phyloP scores from a whole-genome alignment of 2,113 vertebrate species.

The Noturus placidus region DNA sequence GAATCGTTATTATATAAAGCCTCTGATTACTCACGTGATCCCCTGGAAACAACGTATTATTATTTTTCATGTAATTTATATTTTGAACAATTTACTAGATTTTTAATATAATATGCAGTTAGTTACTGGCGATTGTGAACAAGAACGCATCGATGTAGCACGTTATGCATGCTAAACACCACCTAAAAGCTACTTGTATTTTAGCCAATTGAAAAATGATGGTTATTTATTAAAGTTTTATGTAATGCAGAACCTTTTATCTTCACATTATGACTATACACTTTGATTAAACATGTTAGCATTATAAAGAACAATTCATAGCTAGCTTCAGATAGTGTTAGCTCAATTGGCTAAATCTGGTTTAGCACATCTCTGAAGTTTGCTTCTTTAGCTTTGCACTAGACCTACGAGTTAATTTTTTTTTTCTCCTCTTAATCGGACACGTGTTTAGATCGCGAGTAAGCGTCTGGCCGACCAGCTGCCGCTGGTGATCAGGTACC shows the following conservation, averaged over 20 bases:
- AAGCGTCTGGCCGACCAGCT: constrained; percentile 80
- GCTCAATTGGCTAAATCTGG: not conserved
- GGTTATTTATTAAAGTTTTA: not conserved
- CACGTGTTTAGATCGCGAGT: constrained; percentile 72
- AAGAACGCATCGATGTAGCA: not conserved
- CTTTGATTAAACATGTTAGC: not conserved
- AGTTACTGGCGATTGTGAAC: too few species aligned
- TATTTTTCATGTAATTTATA: too few species aligned
- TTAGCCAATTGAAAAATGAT: not conserved
- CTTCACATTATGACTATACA: too few species aligned
- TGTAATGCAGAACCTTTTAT: too few species aligned
- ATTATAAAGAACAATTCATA: not conserved
- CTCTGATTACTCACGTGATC: too few species aligned
- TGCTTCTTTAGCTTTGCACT: not conserved
- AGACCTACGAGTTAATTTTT: not conserved
- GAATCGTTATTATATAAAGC: too few species aligned
- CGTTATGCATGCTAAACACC: not conserved
- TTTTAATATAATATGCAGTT: too few species aligned
- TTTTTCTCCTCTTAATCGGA: not conserved
- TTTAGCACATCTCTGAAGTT: not conserved
- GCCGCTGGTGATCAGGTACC: constrained; percentile 80
- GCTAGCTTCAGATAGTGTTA: not conserved
- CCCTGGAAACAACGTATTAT: too few species aligned
- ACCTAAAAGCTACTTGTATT: not conserved
- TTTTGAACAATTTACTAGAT: too few species aligned